A percentile compares a stretch with the other conserved stretches of the same genome.
These are phyloP conservation scores for Ceratina japonica DNA, from an alignment of 1,140 invertebrate genomes.

Conservation along the genomic window DNA sequence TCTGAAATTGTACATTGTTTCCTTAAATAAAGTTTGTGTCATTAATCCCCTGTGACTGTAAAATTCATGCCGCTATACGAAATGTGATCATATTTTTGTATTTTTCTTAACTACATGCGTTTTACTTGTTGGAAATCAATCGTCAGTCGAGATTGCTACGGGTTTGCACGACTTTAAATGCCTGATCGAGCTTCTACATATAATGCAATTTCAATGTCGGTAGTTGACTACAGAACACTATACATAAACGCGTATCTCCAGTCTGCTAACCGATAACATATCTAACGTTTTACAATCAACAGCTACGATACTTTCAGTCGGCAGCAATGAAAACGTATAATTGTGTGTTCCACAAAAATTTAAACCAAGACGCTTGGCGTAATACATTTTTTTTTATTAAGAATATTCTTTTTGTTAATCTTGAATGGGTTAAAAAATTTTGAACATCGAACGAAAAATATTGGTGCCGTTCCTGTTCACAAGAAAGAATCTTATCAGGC, in stretches of 20 bases:
- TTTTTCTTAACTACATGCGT: not conserved
- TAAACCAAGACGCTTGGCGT: no score
- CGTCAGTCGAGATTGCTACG: constrained; percentile 7
- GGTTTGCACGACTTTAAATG: constrained; percentile 31
- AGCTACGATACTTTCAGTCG: not conserved
- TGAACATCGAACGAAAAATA: not conserved
- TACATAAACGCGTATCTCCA: constrained; percentile 5
- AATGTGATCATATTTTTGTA: no score
- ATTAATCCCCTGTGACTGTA: not conserved
- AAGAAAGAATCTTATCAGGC: constrained; percentile 25
- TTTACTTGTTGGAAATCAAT: constrained; percentile 4
- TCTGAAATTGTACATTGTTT: no score
- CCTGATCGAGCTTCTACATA: constrained; percentile 7
- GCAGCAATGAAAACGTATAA: not conserved
- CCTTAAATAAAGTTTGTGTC: not conserved
- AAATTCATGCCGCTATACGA: not conserved
- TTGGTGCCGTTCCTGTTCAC: constrained; percentile 24
- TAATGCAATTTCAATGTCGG: constrained; percentile 43
- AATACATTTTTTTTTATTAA: not conserved
- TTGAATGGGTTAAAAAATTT: not conserved
- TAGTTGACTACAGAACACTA: constrained; percentile 22
- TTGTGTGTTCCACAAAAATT: no score
- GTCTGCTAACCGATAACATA: constrained; percentile 9
- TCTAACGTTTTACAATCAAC: constrained; percentile 8
- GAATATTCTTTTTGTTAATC: not conserved